Percentiles rank a stretch among this genome's conserved stretches.
phyloP scores from a whole-genome alignment of 2,113 vertebrate species.

The Odocoileus hemionus region DNA sequence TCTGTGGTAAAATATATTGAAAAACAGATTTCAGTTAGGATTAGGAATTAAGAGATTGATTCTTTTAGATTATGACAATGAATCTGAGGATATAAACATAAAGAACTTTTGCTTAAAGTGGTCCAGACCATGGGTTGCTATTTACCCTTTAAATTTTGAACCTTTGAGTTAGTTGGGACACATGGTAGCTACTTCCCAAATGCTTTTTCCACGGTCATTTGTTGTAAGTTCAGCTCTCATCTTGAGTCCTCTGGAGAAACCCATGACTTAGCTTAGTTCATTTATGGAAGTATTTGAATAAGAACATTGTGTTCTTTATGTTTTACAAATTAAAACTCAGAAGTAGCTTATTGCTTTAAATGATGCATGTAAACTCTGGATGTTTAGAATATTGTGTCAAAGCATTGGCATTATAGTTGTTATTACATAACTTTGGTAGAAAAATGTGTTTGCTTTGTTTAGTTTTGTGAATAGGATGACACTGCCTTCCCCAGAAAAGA shows the following conservation, averaged over 20 bases:
- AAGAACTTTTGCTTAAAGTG: background rate
- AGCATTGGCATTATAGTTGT: background rate
- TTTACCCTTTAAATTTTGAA: background rate
- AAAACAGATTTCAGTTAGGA: background rate
- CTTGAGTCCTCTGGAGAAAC: background rate
- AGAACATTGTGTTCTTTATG: background rate
- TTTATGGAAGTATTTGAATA: background rate
- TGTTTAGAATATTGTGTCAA: background rate
- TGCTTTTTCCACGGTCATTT: background rate
- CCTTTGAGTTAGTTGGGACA: background rate
- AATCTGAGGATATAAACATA: background rate
- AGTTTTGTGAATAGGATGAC: background rate
- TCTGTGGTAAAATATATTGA: background rate
- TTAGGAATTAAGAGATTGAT: background rate
- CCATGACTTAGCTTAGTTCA: background rate
- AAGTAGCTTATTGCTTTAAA: background rate
- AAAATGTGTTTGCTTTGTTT: background rate
- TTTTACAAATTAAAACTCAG: background rate
- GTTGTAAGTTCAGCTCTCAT: background rate
- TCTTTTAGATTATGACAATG: background rate
- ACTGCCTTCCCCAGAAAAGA: background rate
- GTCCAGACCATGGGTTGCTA: background rate
- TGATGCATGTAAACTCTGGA: background rate
- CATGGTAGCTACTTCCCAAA: background rate
- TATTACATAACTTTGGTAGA: background rate